These are phyloP conservation scores for Dendroctonus valens DNA, from an alignment of 1,140 invertebrate genomes.

Conservation along the genomic window DNA sequence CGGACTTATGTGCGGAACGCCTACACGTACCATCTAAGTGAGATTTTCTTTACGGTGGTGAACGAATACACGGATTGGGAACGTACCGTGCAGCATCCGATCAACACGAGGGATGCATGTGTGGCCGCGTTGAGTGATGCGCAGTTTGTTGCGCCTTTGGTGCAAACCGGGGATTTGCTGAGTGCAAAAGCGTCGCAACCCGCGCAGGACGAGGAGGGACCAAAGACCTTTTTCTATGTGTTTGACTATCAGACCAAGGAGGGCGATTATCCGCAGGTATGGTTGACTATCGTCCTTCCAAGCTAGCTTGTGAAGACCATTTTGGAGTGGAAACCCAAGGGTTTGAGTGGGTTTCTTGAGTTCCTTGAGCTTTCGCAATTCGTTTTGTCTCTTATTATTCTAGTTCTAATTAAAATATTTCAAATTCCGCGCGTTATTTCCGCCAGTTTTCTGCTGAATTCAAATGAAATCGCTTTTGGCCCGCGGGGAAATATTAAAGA, in stretches of 20 bases:
- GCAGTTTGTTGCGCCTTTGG: slow-evolving; percentile 81
- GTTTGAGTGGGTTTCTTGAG: too few relatives aligned
- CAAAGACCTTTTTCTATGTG: slow-evolving; percentile 86
- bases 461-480: too few relatives aligned
- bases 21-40: slow-evolving; percentile 91
- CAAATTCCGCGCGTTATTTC: too few relatives aligned
- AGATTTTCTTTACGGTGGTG: slow-evolving; percentile 94
- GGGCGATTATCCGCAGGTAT: slow-evolving; percentile 83
- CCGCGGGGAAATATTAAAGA: too few relatives aligned
- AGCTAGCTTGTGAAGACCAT: too few relatives aligned
- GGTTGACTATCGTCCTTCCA: too few relatives aligned
- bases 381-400: too few relatives aligned
- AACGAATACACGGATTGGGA: slow-evolving; percentile 99
- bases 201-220: slow-evolving; percentile 55
- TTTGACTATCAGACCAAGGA: slow-evolving; percentile 92
- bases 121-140: slow-evolving; percentile 91
- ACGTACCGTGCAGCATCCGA: slow-evolving; percentile 84
- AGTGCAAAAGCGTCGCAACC: slow-evolving; percentile 55
- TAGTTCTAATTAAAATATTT: too few relatives aligned
- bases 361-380: too few relatives aligned
- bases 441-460: too few relatives aligned
- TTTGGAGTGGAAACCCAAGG: too few relatives aligned
- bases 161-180: slow-evolving; percentile 77
- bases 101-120: slow-evolving; percentile 88
- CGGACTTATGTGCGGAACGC: slow-evolving; percentile 92